A percentile compares a stretch with the other conserved stretches of the same genome.
These are phyloP conservation scores for Teleogryllus occipitalis DNA, from an alignment of 1,140 invertebrate genomes.

Conservation along the genomic window DNA sequence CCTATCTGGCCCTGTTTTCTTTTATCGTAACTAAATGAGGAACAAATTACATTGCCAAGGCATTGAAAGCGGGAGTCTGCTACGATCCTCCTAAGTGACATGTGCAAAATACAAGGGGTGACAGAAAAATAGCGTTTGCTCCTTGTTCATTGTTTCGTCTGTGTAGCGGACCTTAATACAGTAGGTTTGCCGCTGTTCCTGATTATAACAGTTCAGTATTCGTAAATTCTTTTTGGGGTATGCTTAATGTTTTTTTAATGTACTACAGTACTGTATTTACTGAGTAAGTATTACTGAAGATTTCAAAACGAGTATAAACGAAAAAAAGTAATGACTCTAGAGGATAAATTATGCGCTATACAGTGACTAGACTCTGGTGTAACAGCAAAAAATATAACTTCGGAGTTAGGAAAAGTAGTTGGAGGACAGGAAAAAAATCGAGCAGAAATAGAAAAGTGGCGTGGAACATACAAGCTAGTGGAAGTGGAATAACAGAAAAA, in stretches of 20 bases:
- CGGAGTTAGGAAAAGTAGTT: constrained; percentile 13
- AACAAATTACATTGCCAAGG: constrained; percentile 11
- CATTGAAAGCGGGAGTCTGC: constrained; percentile 3
- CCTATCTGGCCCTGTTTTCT: not conserved
- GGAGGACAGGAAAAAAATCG: constrained; percentile 13
- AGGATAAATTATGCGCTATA: constrained; percentile 15
- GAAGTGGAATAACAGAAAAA: constrained; percentile 19
- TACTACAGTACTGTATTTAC: no score
- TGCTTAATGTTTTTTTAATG: not conserved
- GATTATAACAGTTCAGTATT: not conserved
- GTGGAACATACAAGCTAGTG: constrained; percentile 12
- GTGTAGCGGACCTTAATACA: not conserved
- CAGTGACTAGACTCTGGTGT: constrained; percentile 15
- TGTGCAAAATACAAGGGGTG: not conserved
- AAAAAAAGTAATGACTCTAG: constrained; percentile 18
- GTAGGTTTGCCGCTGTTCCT: not conserved
- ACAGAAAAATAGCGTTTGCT: not conserved
- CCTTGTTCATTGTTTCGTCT: not conserved
- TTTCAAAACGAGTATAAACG: constrained; percentile 3
- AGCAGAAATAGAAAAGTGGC: constrained; percentile 15
- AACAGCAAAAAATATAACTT: constrained; percentile 20
- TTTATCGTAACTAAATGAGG: not conserved
- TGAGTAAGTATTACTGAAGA: not conserved
- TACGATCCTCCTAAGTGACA: not conserved
- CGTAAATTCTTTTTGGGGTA: not conserved